phyloP scores from a whole-genome alignment of 2,888 invertebrate genomes.

The Pseudococcus jackbeardsleyi region DNA sequence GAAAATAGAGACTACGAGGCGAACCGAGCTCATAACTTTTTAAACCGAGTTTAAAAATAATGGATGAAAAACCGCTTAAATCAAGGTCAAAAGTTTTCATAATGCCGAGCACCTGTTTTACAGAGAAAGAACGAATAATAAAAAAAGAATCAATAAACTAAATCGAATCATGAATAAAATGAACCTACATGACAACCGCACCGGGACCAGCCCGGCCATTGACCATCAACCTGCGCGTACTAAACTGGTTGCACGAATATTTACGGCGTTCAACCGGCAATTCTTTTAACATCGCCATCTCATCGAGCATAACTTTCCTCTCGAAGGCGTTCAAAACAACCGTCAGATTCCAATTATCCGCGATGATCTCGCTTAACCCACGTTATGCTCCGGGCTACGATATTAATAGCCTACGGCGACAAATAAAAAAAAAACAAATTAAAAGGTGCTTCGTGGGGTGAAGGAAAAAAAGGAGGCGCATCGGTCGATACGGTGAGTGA shows the following conservation, averaged over 20 bases:
- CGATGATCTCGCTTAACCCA: neutral
- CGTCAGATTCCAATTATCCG: neutral
- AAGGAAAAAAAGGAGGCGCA: neutral
- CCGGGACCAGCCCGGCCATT: neutral
- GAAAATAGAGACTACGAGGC: neutral
- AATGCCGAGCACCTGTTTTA: neutral
- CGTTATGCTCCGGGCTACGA: neutral
- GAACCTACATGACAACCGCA: constrained; percentile 10
- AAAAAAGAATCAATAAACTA: constrained; percentile 28
- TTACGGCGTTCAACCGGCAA: constrained; percentile 18
- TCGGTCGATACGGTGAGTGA: constrained; percentile 66
- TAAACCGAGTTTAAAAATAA: neutral
- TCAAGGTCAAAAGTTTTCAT: constrained; percentile 15
- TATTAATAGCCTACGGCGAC: constrained; percentile 13
- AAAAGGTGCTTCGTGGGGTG: constrained; percentile 25
- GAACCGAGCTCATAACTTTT: neutral
- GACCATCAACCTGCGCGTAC: neutral
- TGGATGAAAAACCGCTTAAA: constrained; percentile 4
- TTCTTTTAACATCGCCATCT: neutral
- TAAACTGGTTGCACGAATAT: constrained; percentile 33
- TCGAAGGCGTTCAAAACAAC: constrained; percentile 2
- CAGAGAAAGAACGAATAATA: neutral
- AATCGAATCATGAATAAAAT: constrained; percentile 33
- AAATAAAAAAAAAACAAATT: constrained; percentile 38
- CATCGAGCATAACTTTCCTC: neutral